phyloP scores from a whole-genome alignment of 2,888 invertebrate species.

The Plagodis dolabraria region DNA sequence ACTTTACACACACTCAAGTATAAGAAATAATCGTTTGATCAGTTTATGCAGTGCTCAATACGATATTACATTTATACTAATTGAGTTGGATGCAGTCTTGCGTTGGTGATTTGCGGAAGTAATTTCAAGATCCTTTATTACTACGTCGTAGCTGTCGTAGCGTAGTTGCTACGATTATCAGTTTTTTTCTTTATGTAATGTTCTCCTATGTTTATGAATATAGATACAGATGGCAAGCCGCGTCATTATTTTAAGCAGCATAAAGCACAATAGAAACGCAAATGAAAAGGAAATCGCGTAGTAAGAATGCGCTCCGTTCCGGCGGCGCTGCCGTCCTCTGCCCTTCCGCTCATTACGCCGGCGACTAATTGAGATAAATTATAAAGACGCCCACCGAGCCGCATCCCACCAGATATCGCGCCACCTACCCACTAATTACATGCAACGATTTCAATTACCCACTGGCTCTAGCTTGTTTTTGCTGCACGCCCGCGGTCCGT shows the following conservation, averaged over 20 bases:
- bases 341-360: conserved; percentile 77
- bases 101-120: no score
- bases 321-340: conserved; percentile 44
- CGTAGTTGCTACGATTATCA: no score
- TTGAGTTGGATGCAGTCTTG: no score
- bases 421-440: conserved; percentile 76
- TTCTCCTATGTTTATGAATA: not conserved
- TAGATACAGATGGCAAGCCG: conserved; percentile 6
- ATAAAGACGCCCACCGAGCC: conserved; percentile 77
- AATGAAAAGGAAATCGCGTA: conserved; percentile 39
- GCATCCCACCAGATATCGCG: conserved; percentile 69
- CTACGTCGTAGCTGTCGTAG: no score
- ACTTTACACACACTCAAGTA: not conserved
- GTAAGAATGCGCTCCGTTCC: conserved; percentile 40
- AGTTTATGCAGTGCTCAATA: not conserved
- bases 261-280: conserved; percentile 44
- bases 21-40: not conserved
- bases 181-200: no score
- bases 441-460: conserved; percentile 77
- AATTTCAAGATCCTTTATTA: no score
- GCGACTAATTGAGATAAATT: conserved; percentile 82
- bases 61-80: no score
- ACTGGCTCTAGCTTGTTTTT: conserved; percentile 53
- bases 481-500: conserved; percentile 43
- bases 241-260: conserved; percentile 34